A percentile compares a stretch with the other conserved stretches of the same genome.
These are phyloP conservation scores for Crypturellus tataupa DNA, from an alignment of 2,797 vertebrate species.

Conservation along the genomic window DNA sequence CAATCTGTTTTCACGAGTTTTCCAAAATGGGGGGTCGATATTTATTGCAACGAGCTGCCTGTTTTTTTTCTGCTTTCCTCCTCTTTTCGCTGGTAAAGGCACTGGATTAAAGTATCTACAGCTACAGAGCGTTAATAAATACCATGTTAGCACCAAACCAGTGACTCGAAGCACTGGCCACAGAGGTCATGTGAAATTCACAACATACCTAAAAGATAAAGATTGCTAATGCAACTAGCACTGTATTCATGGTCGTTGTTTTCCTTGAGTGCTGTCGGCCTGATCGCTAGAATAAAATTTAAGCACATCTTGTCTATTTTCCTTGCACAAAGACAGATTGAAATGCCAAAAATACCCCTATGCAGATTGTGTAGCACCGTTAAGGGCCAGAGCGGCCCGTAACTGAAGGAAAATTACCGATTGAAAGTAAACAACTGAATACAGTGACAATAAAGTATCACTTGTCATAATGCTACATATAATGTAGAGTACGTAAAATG, in stretches of 20 bases:
- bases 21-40: not conserved
- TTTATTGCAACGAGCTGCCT: not conserved
- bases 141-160: conserved; percentile 83
- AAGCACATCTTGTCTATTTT: conserved; percentile 65
- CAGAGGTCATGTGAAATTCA: conserved; percentile 78
- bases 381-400: conserved; percentile 76
- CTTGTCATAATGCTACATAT: conserved; percentile 85
- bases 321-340: conserved; percentile 65
- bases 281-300: conserved; percentile 72
- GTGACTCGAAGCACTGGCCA: conserved; percentile 63
- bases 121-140: conserved; percentile 75
- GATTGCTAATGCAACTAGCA: conserved; percentile 71
- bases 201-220: conserved; percentile 71
- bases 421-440: conserved; percentile 84
- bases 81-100: conserved; percentile 45
- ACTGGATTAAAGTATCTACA: conserved; percentile 54
- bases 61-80: conserved; percentile 21
- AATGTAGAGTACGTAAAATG: conserved; percentile 86
- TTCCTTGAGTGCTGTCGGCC: conserved; percentile 66
- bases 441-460: conserved; percentile 84
- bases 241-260: conserved; percentile 72
- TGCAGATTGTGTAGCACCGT: conserved; percentile 81
- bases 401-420: conserved; percentile 79
- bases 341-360: conserved; percentile 79
- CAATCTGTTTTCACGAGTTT: conserved; percentile 18